A percentile compares a stretch with the other conserved stretches of the same genome.
Evolutionary conservation across 2,113 vertebrate species (phyloP).

Genomic region (Lepisosteus osseus): DNA sequence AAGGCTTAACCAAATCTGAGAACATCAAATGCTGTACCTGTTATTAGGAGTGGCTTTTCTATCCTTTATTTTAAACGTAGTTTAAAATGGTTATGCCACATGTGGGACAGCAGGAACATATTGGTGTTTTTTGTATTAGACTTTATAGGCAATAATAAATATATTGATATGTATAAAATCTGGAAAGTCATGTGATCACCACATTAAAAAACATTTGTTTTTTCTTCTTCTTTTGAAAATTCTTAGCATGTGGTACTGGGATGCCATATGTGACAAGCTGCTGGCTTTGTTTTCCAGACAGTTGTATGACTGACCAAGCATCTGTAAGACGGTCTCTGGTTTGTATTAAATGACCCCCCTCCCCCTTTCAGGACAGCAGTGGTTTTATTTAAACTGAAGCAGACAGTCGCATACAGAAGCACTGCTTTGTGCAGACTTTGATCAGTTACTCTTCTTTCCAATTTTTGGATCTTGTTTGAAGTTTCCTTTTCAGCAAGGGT

Average conservation of each 20-base stretch:
- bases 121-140: too few relatives aligned
- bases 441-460: conserved; percentile 26
- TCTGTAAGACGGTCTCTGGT: conserved; percentile 19
- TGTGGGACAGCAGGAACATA: too few relatives aligned
- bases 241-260: not conserved
- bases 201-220: not conserved
- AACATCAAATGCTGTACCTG: too few relatives aligned
- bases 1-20: too few relatives aligned
- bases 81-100: too few relatives aligned
- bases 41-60: too few relatives aligned
- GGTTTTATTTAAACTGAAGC: conserved; percentile 25
- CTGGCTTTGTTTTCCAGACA: not conserved
- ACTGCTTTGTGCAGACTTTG: conserved; percentile 22
- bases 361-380: conserved; percentile 9
- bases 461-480: conserved; percentile 34
- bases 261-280: not conserved
- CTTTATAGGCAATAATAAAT: too few relatives aligned
- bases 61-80: too few relatives aligned
- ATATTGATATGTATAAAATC: too few relatives aligned
- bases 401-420: conserved; percentile 31
- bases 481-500: conserved; percentile 29
- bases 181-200: not conserved
- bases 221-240: not conserved
- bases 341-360: conserved; percentile 23
- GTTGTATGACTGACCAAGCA: not conserved